phyloP scores from a whole-genome alignment of 2,113 vertebrate species.

The Willisornis vidua region DNA sequence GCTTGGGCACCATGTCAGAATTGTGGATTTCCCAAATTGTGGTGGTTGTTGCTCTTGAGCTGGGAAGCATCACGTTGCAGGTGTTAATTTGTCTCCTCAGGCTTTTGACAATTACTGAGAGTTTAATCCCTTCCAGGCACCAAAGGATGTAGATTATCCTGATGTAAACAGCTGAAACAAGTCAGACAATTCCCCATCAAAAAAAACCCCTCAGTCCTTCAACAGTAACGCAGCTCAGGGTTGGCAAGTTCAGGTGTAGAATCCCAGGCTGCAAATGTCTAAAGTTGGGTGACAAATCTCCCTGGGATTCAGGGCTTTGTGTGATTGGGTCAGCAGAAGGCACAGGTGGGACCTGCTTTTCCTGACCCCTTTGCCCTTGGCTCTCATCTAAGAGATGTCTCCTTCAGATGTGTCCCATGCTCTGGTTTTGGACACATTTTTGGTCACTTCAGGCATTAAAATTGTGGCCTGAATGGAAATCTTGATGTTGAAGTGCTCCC shows the following conservation, averaged over 20 bases:
- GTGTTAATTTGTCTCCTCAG: neutral
- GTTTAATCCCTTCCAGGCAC: neutral
- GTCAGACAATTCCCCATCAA: accelerated
- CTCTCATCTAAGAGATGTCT: neutral
- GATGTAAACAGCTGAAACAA: neutral
- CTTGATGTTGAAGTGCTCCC: neutral
- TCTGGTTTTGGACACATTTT: neutral
- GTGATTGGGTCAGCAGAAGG: neutral
- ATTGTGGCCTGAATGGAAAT: neutral
- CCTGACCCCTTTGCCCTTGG: neutral
- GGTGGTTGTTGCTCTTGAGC: neutral
- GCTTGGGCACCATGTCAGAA: neutral
- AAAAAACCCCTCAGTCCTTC: accelerated
- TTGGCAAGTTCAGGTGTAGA: neutral
- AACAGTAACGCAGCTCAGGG: neutral
- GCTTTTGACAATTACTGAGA: accelerated
- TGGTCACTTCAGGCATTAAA: neutral
- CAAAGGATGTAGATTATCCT: neutral
- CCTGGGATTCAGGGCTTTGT: neutral
- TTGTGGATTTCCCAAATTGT: neutral
- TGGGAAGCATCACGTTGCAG: no score
- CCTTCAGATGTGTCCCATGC: neutral
- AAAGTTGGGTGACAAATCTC: neutral
- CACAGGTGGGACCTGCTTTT: accelerated
- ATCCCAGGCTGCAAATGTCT: accelerated